Conservation (phyloP, 2,113 vertebrate genomes). For the Nesoenas mayeri region DNA sequence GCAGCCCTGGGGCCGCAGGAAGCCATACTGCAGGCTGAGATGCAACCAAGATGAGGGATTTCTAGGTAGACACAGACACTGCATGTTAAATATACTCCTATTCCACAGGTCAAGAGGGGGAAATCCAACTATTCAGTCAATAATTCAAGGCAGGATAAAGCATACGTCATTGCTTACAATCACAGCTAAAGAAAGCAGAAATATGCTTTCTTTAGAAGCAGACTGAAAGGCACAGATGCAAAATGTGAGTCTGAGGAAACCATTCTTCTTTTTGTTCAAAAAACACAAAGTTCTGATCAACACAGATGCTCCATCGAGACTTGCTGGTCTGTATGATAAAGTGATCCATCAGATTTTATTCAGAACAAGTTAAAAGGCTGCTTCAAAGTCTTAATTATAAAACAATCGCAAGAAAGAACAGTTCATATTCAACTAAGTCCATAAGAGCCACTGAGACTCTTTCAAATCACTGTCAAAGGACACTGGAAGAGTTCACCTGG, state of each 20-base stretch:
- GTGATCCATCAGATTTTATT: neutral
- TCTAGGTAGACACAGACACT: neutral
- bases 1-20: neutral
- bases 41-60: neutral
- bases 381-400: neutral
- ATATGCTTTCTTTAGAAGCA: neutral
- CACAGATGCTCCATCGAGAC: neutral
- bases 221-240: neutral
- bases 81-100: fast-evolving
- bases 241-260: neutral
- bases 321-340: neutral
- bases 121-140: neutral
- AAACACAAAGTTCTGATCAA: neutral
- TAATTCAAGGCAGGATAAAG: neutral
- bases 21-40: neutral
- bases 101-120: neutral
- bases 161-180: neutral
- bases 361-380: neutral
- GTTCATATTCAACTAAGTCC: neutral
- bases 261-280: neutral
- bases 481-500: neutral
- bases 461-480: neutral
- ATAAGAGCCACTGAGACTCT: neutral
- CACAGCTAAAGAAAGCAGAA: neutral
- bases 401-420: neutral